Evolutionary conservation across 1,140 invertebrate genomes (phyloP).

Genomic region (Pomacea maculata): DNA sequence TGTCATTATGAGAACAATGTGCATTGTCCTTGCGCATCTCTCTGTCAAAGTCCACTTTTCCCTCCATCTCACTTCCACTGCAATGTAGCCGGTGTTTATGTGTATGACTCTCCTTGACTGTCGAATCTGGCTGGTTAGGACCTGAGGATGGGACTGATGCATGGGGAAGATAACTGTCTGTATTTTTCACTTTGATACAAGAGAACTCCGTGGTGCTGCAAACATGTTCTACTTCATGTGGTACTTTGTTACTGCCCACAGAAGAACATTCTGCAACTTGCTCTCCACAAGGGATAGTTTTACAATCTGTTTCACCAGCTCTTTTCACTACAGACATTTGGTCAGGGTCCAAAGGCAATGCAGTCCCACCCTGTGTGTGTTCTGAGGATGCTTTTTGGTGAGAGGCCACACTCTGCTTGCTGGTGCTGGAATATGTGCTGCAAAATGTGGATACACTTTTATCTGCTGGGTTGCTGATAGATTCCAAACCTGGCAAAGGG

Average conservation of each 20-base stretch:
- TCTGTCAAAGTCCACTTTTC: not conserved
- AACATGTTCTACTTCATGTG: not conserved
- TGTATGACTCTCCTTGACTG: not conserved
- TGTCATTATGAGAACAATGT: constrained; percentile 10
- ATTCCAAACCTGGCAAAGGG: not conserved
- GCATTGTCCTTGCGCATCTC: constrained; percentile 4
- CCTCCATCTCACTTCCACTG: not conserved
- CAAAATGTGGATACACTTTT: not conserved
- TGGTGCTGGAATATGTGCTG: not conserved
- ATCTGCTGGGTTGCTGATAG: not conserved
- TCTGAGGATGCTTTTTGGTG: not conserved
- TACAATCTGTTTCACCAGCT: no score
- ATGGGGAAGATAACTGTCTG: not conserved
- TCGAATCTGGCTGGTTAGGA: not conserved
- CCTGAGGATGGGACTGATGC: not conserved
- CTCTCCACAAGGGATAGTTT: no score
- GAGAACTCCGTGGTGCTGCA: not conserved
- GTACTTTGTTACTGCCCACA: no score
- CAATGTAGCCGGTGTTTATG: not conserved
- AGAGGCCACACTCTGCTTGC: not conserved
- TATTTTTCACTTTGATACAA: not conserved
- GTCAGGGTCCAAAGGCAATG: not conserved
- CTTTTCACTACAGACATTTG: no score
- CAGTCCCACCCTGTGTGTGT: not conserved
- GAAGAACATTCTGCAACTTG: no score